Evolutionary conservation across 2,888 invertebrate genomes (phyloP), one percentile per base, ranked within the genome.

Genomic region (Meteorus colon): DNA sequence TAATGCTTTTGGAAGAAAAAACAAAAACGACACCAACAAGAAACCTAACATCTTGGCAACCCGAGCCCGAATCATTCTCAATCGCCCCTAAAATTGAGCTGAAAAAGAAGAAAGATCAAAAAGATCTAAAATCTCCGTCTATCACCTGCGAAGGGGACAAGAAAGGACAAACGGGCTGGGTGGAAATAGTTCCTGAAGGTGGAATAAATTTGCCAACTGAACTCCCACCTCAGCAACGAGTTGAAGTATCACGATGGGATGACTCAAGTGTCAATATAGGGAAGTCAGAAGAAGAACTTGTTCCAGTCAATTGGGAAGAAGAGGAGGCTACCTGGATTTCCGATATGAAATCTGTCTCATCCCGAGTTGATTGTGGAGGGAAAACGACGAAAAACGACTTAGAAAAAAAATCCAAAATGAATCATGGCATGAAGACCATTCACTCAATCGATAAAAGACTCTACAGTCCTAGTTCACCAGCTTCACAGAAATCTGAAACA

Each of bases 391-490:
- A 65, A 41, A 37, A 19, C 6, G 65, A 65, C 19, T 1, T 19
- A 10, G 37, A 29, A 65, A 65, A 34, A 41, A 24, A 37, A 5
- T 24, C 65, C 0, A 34, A 4, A 34, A 19, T 65, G 0, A 31
- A 75, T 66, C 4, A 14, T 78, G 10, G 59, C 67, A 12, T 59
- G 73, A 8, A 81, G 3, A 66, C 71, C 2, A 70, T 71, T 0
- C 68, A 77, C 4, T 82, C 84, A 12, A 82, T 81, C 59, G 82
- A 80, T 55, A 74, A 77, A 4, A 82, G 81, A 51, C 71, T 86
- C 4, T 88, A 88, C 66, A 87, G 87, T 78, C 87, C 87, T 0
- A 87, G 86, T 77, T 88, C 88, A 5, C 87, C 87, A 14, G 87
- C 85, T 12, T 88, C 87, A 0, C 84, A 86, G 5, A 86, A 85